Base-by-base conservation (phyloP, 2,888 invertebrate genomes). In the Eumerus sabulonum region DNA sequence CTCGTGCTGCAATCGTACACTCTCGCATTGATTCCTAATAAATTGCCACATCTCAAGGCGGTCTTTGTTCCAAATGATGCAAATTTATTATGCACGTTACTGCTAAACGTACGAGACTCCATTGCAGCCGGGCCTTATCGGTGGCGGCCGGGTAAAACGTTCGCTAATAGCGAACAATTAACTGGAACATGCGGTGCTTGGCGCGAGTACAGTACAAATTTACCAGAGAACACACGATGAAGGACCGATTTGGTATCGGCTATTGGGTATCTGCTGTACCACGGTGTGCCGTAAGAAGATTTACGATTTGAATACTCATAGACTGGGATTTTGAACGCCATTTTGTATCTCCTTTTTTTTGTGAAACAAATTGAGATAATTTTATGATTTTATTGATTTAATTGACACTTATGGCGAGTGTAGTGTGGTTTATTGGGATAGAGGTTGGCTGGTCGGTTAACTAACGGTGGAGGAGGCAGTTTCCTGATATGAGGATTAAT, bases 401-500 rank as follows among this genome's bases (percentile, higher is more conserved):
- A 73, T 73, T 79, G 79, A 79, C 68, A 60, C 64, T 73, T 68
- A 63, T 68, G 73, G 74, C 59, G 7, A 60, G 27, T n/a, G 48
- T 40, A 38, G 56, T 19, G 76, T 68, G 56, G 19, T 47, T 50
- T 67, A 53, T 70, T 11, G 40, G 11, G 3, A 11, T n/a, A 9
- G n/a, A 40, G 40, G 40, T 11, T 27, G 27, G 27, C 27, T n/a
- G 27, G 9, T 51, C 35, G 47, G n/a, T 68, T 17, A 13, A 18
- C 27, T 53, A 14, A 36, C 13, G n/a, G 12, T 1, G 60, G 1
- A 54, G n/a, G 44, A 9, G 38, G 40, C 38, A 67, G 62, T 77
- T 77, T 77, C 77, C 77, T 77, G 77, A 77, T 77, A 77, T 17
- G 77, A 72, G 62, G 72, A 72, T 77, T 77, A 62, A 77, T 77